These are phyloP conservation scores for Coronaproctus castanopsis DNA, from an alignment of 2,888 invertebrate species.

Conservation along the genomic window DNA sequence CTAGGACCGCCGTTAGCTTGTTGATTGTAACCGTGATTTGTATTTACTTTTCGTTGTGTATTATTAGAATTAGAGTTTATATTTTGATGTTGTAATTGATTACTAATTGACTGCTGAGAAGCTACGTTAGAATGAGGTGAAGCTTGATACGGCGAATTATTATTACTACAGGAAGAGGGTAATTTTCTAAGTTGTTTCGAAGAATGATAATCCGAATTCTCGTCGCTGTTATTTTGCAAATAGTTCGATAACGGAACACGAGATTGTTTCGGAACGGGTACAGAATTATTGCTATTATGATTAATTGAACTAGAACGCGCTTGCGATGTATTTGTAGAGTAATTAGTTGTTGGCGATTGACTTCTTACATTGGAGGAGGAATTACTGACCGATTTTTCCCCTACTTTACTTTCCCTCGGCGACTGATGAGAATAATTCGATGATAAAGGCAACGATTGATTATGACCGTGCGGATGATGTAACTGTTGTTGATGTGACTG, in stretches of 20 bases:
- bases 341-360: not conserved
- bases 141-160: too few relatives aligned
- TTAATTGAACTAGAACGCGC: not conserved
- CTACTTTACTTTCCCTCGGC: not conserved
- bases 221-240: not conserved
- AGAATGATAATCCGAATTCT: not conserved
- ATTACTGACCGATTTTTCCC: not conserved
- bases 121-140: too few relatives aligned
- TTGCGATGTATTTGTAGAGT: not conserved
- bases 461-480: constrained; percentile 1
- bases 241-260: not conserved
- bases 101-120: too few relatives aligned
- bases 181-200: not conserved
- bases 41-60: not conserved
- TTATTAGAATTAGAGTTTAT: not conserved
- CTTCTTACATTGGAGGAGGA: not conserved
- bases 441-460: constrained; percentile 12
- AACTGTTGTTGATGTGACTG: not conserved
- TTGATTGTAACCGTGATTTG: not conserved
- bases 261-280: not conserved
- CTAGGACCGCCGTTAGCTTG: not conserved
- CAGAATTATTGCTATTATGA: not conserved
- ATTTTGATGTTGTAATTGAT: not conserved
- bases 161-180: not conserved
- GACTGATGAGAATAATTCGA: not conserved